Conservation (phyloP, 2,113 vertebrate genomes). For the Mellivora capensis region DNA sequence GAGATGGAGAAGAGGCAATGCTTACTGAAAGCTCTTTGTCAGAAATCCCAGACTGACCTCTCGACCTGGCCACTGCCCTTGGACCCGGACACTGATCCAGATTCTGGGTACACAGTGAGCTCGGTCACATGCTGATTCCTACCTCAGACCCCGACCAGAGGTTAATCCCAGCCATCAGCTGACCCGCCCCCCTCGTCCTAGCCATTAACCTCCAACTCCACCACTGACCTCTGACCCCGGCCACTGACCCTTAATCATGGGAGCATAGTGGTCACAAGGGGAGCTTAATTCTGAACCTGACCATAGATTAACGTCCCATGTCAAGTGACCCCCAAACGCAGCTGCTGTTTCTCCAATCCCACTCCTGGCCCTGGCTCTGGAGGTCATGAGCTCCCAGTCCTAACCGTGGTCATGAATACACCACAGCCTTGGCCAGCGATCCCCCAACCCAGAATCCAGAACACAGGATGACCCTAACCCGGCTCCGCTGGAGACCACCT, state of each 20-base stretch:
- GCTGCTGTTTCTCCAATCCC: background rate
- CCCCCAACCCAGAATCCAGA: background rate
- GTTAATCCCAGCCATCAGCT: background rate
- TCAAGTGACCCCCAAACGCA: background rate
- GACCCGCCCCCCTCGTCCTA: background rate
- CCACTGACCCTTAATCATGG: background rate
- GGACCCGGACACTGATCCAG: background rate
- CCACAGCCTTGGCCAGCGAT: background rate
- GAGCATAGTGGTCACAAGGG: background rate
- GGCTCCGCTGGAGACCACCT: background rate
- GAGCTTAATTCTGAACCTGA: background rate
- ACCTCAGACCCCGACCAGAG: background rate
- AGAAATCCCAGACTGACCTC: too few relatives aligned
- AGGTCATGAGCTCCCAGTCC: background rate
- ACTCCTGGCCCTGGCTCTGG: background rate
- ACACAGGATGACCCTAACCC: accelerated
- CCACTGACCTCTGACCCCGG: background rate
- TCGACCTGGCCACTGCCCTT: background rate
- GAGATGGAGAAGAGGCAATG: accelerated
- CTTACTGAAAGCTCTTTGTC: background rate
- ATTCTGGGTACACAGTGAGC: background rate
- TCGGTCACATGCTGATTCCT: background rate
- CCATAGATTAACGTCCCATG: background rate
- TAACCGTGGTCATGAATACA: background rate
- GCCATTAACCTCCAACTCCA: background rate